Base-by-base conservation (phyloP, 2,888 invertebrate genomes). In the Coelogynopora nodosa region DNA sequence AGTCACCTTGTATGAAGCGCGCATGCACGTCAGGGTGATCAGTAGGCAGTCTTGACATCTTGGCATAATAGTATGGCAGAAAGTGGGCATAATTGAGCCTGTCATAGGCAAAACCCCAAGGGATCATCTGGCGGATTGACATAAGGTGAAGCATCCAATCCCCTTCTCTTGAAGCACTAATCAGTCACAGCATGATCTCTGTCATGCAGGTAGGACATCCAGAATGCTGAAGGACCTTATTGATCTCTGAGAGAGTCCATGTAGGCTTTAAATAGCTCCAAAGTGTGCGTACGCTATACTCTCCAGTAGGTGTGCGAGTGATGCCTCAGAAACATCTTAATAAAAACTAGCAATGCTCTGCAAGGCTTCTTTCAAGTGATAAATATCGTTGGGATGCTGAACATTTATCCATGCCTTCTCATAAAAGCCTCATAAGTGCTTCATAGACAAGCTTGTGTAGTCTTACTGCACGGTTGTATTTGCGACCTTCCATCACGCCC, bases 321-420 rank as follows among this genome's bases (percentile, higher is more conserved):
- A 84, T 80, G 29, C 29, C 27, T 67, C 29, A 84, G 23, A 29
- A 87, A 26, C 87, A 83, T 84, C 23, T 29, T 23, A 23, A 82
- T 23, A 84, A 84, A 86, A 82, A 67, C 86, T 49, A 49, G 67
- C 82, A 82, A 82, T 5, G 82, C 30, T 29, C 29, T 28, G 80
- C 82, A 82, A 82, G 31, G 82, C 30, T 29, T 31, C 23, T 31
- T 31, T 82, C 82, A 82, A 30, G 82, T 82, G 23, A 31, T 29
- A 82, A 30, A 82, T 82, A 5, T 5, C 31, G 82, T 49, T 27
- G 88, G 67, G 67, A 88, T 89, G 87, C 88, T 88, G 10, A 88
- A 31, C 80, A 26, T 80, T 80, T 80, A 80, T 80, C 80, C 80
- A 80, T 80, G 74, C 74, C 27, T 74, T 74, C 23, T 26, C 18